Conservation (phyloP, 1,140 invertebrate genomes). For the Hyles vespertilio region DNA sequence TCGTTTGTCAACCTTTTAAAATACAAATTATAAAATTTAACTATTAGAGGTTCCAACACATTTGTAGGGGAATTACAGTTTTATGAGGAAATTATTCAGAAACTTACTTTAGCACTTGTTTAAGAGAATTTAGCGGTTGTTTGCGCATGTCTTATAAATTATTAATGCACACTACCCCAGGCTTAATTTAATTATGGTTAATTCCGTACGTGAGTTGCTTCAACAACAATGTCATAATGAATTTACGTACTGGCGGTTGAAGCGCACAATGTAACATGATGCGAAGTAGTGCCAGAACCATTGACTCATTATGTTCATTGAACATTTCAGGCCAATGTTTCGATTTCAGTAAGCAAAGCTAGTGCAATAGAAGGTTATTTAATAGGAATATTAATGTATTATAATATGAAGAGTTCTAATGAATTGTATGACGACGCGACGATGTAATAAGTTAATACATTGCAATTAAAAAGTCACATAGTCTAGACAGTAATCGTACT, state of each 20-base stretch:
- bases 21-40: too few relatives aligned
- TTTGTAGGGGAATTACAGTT: too few relatives aligned
- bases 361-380: too few relatives aligned
- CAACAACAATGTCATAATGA: constrained; percentile 14
- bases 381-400: too few relatives aligned
- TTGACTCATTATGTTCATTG: constrained; percentile 24
- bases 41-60: too few relatives aligned
- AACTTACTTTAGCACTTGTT: background rate
- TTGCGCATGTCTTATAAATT: background rate
- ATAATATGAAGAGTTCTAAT: too few relatives aligned
- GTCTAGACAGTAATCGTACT: too few relatives aligned
- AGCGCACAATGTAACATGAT: constrained; percentile 13
- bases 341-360: constrained; percentile 23
- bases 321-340: constrained; percentile 30
- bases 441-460: too few relatives aligned
- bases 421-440: too few relatives aligned
- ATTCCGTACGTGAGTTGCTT: constrained; percentile 3
- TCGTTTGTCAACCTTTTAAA: too few relatives aligned
- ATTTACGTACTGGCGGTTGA: constrained; percentile 13
- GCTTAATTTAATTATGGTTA: constrained; percentile 1
- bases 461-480: too few relatives aligned
- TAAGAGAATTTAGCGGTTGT: background rate
- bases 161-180: constrained; percentile 6
- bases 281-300: constrained; percentile 17
- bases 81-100: too few relatives aligned